Conservation (phyloP, 2,113 vertebrate genomes). For the Chunga burmeisteri region DNA sequence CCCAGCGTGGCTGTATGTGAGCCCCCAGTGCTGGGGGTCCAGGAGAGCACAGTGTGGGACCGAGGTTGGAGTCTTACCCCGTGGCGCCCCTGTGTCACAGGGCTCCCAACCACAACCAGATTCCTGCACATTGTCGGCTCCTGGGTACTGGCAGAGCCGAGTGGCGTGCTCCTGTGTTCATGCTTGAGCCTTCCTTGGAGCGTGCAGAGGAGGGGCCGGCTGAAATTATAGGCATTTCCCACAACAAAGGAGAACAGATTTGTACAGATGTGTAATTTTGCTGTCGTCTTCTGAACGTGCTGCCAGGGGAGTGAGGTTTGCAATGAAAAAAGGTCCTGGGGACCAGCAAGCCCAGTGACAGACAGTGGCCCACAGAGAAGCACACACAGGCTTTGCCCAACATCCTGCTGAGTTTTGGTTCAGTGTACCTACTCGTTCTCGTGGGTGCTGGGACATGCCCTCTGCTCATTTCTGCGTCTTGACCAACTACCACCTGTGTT, state of each 20-base stretch:
- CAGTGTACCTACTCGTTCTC: background rate
- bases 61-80: background rate
- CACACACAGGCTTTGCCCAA: accelerated
- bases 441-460: accelerated
- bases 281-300: background rate
- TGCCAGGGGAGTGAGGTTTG: background rate
- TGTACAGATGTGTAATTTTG: background rate
- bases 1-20: background rate
- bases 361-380: background rate
- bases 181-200: background rate
- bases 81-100: accelerated
- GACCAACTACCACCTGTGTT: background rate
- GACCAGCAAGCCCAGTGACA: background rate
- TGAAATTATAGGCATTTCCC: background rate
- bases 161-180: background rate
- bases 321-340: background rate
- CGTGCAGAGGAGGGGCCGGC: background rate
- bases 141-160: background rate
- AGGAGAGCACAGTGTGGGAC: accelerated
- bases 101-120: background rate
- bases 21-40: background rate
- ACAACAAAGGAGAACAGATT: background rate
- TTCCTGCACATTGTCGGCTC: background rate
- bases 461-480: background rate
- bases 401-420: background rate